Percentiles rank a stretch among this genome's conserved stretches.
Evolutionary conservation across 1,140 invertebrate species (phyloP).

Genomic region (Drosophila trapezifrons): DNA sequence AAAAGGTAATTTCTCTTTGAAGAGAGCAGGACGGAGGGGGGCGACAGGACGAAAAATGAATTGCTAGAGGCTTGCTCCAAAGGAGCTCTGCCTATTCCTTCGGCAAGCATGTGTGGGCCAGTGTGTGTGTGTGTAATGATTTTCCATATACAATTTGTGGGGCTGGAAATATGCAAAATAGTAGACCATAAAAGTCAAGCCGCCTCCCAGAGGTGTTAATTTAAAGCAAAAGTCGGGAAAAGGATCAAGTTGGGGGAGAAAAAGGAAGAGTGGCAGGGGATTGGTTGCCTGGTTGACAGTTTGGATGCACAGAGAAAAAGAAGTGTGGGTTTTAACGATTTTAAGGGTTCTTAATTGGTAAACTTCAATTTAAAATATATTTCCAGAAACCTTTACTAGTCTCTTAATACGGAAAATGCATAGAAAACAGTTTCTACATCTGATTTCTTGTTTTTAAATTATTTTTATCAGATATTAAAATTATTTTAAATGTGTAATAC

Average conservation of each 20-base stretch:
- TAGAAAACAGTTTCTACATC: neutral
- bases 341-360: neutral
- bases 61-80: constrained; percentile 43
- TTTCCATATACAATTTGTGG: constrained; percentile 69
- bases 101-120: too few species aligned
- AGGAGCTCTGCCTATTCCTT: constrained; percentile 2
- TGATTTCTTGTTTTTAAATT: neutral
- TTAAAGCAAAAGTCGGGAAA: constrained; percentile 36
- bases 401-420: neutral
- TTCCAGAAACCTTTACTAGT: neutral
- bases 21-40: constrained; percentile 18
- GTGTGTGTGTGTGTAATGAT: constrained; percentile 52
- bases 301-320: neutral
- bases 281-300: constrained; percentile 35
- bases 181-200: constrained; percentile 60
- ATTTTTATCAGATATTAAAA: too few species aligned
- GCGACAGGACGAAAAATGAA: constrained; percentile 56
- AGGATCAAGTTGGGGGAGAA: constrained; percentile 10
- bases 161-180: constrained; percentile 71
- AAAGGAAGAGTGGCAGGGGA: neutral
- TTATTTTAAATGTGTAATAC: constrained; percentile 7
- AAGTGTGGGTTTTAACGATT: neutral
- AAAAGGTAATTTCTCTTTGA: constrained; percentile 78
- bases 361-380: too few species aligned
- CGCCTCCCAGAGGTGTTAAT: constrained; percentile 57